Evolutionary conservation across 2,797 vertebrate species (phyloP), one percentile per base, ranked within the genome.

Genomic region (Dryobates pubescens): DNA sequence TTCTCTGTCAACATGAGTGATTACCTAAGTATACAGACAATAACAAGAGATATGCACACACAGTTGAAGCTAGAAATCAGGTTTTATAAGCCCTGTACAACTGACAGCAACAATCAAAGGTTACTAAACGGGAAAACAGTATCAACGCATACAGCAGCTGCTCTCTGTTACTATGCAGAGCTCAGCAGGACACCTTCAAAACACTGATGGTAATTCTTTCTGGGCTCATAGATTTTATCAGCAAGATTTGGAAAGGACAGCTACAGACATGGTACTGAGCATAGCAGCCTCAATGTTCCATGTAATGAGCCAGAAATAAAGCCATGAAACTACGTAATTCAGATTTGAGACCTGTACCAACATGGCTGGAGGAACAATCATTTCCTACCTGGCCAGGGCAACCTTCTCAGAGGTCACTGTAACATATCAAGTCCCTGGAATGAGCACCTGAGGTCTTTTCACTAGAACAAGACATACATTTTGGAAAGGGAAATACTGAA

Each of bases 21-120:
- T 96, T 92, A 88, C 92, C 82, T 86, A 76, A 93, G 80, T 87
- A 86, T 2, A 83, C 54, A 82, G 85, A 88, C 90, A 92, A 63
- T 62, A 95, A 69, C 76, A 67, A 81, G 63, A 86, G 90, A 90
- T 56, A 58, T 0, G 11, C 71, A 61, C 43, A 57, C 0, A 0
- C 7, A 73, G 38, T 6, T 75, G 56, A 86, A 91, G 76, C 32
- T 23, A 58, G 93, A 73, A 89, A 68, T 49, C 30, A 54, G 86
- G 41, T 51, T 93, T 92, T 89, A 34, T 88, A 93, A 86, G 76
- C 53, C 76, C 73, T 79, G 90, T 79, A 68, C 43, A 86, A 54
- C 20, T 47, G 89, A 88, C 93, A 93, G 92, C 63, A 82, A 29
- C 82, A 82, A 89, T 68, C 93, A 89, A 65, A 92, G 85, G 49